Base-by-base conservation (phyloP, 2,113 vertebrate genomes). In the Menidia beryllina region DNA sequence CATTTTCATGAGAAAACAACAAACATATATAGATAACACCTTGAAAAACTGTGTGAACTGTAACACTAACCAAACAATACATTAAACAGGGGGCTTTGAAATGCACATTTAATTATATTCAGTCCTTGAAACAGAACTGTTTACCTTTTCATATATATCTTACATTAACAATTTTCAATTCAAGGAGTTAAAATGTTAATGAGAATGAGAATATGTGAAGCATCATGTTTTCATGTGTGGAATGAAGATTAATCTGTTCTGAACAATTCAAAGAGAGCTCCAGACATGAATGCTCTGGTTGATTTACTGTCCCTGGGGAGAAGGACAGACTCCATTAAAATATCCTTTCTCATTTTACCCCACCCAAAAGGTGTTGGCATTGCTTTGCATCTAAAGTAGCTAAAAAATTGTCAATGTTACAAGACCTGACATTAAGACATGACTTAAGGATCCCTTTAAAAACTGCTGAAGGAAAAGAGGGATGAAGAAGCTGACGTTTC, bases 331-430 rank as follows among this genome's bases (percentile, higher is more conserved):
- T 82, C 61, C 62, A 65, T 75, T 78, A 60, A 61, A 72, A 83
- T 83, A 67, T 69, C 61, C 57, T 82, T 81, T 83, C 68, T 82
- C 58, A 73, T 82, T 82, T 82, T 72, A 73, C 49, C 61, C 56
- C 58, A 54, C 52, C 45, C 38, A 13, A 79, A 83, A 75, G 82
- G 77, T 81, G 77, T 79, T 83, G 71, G 62, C 55, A 82, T 72
- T 68, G 61, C 72, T 88, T 85, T 85, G 79, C 79, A 87, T 90
- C 61, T 75, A 77, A 90, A 85, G 76, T 83, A 57, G 53, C 50
- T 70, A 34, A 24, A 47, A 89, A 86, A 83, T 73, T 1, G 81
- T 84, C 72, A 75, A 63, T 59, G 59, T 68, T 79, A 67, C 62
- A 71, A 54, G 72, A 81, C 72, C 74, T 81, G 59, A 86, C 66